Base-by-base conservation (phyloP, 2,113 vertebrate species). In the Grammomys dolichurus region DNA sequence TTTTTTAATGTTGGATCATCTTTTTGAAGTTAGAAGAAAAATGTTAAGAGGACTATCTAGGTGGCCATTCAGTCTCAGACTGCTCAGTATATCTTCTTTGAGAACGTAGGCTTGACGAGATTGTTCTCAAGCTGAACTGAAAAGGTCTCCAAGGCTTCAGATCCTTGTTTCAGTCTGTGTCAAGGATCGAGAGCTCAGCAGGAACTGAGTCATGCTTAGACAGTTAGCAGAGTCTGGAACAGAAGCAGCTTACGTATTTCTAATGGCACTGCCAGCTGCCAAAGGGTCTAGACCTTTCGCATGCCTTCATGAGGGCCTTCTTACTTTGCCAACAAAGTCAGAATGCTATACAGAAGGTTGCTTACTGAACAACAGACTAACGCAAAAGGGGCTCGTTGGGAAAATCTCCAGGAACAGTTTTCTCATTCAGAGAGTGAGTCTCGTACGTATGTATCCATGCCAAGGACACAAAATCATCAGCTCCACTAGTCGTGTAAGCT, bases 211-310 rank as follows among this genome's bases (percentile, higher is more conserved):
- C 84, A 36, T 80, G 31, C 28, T 72, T 85, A 19, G 75, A 76
- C 78, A 76, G 36, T 54, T 46, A 90, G 33, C 65, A 87, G 60
- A 31, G 16, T 40, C 93, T 70, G 56, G 81, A 95, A 90, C 48
- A 20, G 67, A 48, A 63, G 60, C 67, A 95, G n/a, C 43, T 82
- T 73, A 67, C n/a, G 33, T 84, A 60, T 73, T 92, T 89, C 60
- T 22, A 48, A 1, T 36, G 60, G 76, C 19, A 72, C 0, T 31
- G 8, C 24, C 60, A 46, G n/a, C 28, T 87, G 36, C 58, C 89
- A 89, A 1, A 76, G 70, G 48, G 11, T 22, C 17, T 54, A 1
- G 70, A 77, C 72, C 3, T 54, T 81, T 91, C 33, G 12, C 4
- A 16, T 76, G 69, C 33, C 75, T 89, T 8, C 4, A 0, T 51